Evolutionary conservation across 2,797 vertebrate species (phyloP), one percentile per base, ranked within the genome.

Genomic region (Alca torda): DNA sequence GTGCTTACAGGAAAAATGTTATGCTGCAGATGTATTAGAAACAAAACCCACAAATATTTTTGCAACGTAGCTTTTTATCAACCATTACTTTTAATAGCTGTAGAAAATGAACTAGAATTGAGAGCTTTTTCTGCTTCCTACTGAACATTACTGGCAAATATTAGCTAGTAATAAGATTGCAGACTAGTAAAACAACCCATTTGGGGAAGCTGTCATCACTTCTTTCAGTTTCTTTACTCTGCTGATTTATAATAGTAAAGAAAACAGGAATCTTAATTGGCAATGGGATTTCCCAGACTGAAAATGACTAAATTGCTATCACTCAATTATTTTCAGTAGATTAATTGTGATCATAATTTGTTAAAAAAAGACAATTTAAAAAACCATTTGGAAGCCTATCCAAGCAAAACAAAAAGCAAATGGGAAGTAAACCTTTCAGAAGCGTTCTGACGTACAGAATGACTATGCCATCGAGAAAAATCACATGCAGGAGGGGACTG

Each of bases 331-430:
- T 96, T 95, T 94, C 20, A 74, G 53, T 57, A 72, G 64, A 72
- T 77, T 67, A 95, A 64, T 37, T 74, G 35, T 77, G 39, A 84
- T 90, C n/a, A 72, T 85, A 70, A 91, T 77, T 96, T 72, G 10
- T 75, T 89, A 14, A 16, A 68, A 92, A 60, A 81, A 53, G 33
- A 61, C 35, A 81, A 59, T 75, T 95, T 48, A 0, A 33, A 91
- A 95, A 90, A 35, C 2, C 50, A 84, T 86, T 91, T 93, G 53
- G 74, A 95, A 92, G 64, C 56, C 56, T 90, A 64, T 21, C 77
- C 85, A 90, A 86, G 94, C 83, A 91, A 95, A 73, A 50, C 59
- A 91, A 82, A 84, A 91, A 31, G n/a, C 54, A 88, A 93, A 90
- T 88, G 43, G 81, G 95, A 97, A 92, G 59, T 37, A 95, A 95